A percentile compares a stretch with the other conserved stretches of the same genome.
Conservation (phyloP, 1,140 invertebrate species). For the Bombus soroeensis region DNA sequence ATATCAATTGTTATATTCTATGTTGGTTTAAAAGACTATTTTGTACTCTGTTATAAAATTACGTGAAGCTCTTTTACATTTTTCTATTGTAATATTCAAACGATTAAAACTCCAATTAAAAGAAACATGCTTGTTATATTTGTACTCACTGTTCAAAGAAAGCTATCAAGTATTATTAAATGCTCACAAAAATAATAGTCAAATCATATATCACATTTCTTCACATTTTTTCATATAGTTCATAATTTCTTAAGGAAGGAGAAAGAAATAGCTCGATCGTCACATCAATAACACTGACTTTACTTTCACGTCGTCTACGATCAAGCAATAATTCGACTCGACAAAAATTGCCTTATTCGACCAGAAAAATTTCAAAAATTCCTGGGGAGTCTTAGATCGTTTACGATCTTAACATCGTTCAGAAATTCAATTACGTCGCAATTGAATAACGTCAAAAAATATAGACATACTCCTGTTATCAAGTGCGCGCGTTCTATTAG, state of each 20-base stretch:
- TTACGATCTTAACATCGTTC: background rate
- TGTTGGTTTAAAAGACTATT: background rate
- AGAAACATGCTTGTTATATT: background rate
- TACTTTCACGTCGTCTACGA: background rate
- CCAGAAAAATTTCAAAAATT: slow-evolving; percentile 19
- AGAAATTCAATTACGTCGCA: background rate
- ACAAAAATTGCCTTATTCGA: background rate
- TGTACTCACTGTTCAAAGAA: background rate
- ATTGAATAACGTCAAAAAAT: slow-evolving; percentile 27
- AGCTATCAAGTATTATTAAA: background rate
- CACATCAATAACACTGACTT: slow-evolving; percentile 11
- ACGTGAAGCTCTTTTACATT: background rate
- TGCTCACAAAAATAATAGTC: background rate
- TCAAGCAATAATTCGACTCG: background rate
- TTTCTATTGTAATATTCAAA: background rate
- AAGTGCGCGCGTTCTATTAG: background rate
- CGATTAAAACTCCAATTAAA: background rate
- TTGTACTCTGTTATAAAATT: slow-evolving; percentile 15
- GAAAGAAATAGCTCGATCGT: background rate
- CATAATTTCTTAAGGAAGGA: background rate
- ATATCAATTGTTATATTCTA: background rate
- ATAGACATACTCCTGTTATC: background rate
- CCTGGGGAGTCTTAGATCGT: background rate
- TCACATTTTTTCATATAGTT: background rate
- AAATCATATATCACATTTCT: background rate